Percentiles rank a stretch among this genome's conserved stretches.
phyloP scores from a whole-genome alignment of 2,797 vertebrate genomes.

The Caiman crocodilus region DNA sequence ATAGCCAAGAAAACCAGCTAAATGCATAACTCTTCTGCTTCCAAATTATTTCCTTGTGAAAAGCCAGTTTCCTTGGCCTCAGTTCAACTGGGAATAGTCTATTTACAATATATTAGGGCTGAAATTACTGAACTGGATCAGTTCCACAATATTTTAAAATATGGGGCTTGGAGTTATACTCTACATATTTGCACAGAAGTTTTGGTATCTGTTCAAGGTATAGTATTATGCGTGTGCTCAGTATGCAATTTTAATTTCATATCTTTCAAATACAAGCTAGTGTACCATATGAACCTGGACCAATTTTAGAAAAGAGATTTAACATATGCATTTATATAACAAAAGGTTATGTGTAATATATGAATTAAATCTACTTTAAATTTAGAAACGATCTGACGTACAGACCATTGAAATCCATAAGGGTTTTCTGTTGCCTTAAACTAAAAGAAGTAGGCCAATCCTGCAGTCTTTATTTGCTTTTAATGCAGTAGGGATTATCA shows the following conservation, averaged over 20 bases:
- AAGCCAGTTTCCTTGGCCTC: neutral
- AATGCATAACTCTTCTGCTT: neutral
- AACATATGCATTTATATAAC: too few relatives aligned
- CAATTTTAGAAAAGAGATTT: too few relatives aligned
- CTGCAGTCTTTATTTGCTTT: neutral
- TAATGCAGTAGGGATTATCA: neutral
- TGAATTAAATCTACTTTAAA: neutral
- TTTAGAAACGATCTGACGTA: neutral
- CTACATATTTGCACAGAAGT: neutral
- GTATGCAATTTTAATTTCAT: neutral
- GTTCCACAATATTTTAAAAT: neutral
- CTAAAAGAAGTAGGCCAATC: fast-evolving
- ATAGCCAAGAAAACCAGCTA: neutral
- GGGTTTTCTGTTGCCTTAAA: conserved; percentile 11
- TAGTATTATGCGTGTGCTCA: neutral
- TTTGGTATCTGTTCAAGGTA: neutral
- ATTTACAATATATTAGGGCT: neutral
- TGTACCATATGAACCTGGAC: neutral
- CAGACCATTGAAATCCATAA: neutral
- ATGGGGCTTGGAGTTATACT: neutral
- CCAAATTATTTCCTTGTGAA: conserved; percentile 6
- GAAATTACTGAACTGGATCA: neutral
- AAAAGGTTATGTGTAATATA: too few relatives aligned
- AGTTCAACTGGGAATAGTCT: neutral
- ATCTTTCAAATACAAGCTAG: neutral